phyloP scores from a whole-genome alignment of 2,888 invertebrate species.

The Parthenolecanium corni region DNA sequence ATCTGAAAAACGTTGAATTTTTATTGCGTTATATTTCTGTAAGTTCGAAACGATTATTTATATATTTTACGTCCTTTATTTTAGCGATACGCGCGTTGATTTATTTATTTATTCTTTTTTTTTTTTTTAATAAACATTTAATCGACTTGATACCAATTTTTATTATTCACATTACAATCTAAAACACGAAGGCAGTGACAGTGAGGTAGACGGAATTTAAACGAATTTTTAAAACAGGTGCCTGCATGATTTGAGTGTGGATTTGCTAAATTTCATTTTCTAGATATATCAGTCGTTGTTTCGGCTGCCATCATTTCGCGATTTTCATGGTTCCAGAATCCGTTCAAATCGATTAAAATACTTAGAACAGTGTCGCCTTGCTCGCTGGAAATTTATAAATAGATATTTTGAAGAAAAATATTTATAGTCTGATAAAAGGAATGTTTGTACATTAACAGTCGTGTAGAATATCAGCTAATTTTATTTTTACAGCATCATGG shows the following conservation, averaged over 20 bases:
- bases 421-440: neutral
- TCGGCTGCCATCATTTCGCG: slow-evolving; percentile 46
- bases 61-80: neutral
- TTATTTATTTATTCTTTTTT: neutral
- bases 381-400: slow-evolving; percentile 48
- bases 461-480: too few relatives aligned
- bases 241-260: neutral
- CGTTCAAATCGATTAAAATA: slow-evolving; percentile 87
- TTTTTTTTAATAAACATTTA: neutral
- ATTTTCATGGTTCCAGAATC: slow-evolving; percentile 95
- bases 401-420: neutral
- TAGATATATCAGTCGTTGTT: slow-evolving; percentile 9
- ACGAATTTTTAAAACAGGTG: neutral
- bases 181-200: neutral
- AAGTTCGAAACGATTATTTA: neutral
- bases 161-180: neutral
- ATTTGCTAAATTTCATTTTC: slow-evolving; percentile 5
- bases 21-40: too few relatives aligned
- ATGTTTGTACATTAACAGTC: too few relatives aligned
- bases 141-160: neutral
- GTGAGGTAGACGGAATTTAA: neutral
- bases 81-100: too few relatives aligned
- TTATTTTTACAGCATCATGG: too few relatives aligned
- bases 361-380: slow-evolving; percentile 89
- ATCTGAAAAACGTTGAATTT: too few relatives aligned